A percentile compares a stretch with the other conserved stretches of the same genome.
These are phyloP conservation scores for Allygus modestus DNA, from an alignment of 2,888 invertebrate genomes.

Conservation along the genomic window DNA sequence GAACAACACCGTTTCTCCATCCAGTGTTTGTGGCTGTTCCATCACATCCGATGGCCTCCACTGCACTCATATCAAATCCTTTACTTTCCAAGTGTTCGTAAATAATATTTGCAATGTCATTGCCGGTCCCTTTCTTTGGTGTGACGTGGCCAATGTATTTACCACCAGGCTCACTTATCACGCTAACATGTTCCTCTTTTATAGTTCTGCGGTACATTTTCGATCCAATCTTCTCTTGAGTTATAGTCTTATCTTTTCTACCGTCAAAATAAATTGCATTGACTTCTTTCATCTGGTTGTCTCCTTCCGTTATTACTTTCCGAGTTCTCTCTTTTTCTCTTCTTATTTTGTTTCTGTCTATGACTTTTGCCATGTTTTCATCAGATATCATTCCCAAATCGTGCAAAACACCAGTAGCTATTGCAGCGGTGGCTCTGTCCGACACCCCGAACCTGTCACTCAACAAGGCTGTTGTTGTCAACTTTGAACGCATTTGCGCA, in stretches of 20 bases:
- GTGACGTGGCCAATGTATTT: conserved; percentile 54
- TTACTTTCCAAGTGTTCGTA: no score
- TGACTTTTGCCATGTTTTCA: conserved; percentile 29
- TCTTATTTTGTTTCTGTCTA: conserved; percentile 60
- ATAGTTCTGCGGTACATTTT: conserved; percentile 40
- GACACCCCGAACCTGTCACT: conserved; percentile 60
- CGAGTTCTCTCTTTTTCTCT: conserved; percentile 56
- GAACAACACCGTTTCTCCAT: conserved; percentile 1
- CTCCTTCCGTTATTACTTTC: background rate
- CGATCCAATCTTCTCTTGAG: conserved; percentile 43
- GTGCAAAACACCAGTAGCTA: conserved; percentile 58
- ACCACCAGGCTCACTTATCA: conserved; percentile 61
- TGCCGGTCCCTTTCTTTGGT: background rate
- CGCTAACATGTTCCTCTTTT: conserved; percentile 19
- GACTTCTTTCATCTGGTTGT: conserved; percentile 41
- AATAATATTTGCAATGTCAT: no score
- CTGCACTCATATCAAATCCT: conserved; percentile 29
- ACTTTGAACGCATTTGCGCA: conserved; percentile 49
- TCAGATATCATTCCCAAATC: conserved; percentile 57
- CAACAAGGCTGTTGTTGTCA: conserved; percentile 43
- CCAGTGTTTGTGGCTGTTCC: conserved; percentile 50
- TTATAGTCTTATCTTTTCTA: conserved; percentile 60
- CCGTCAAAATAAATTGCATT: conserved; percentile 62
- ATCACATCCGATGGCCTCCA: conserved; percentile 75
- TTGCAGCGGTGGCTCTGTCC: conserved; percentile 60